Evolutionary conservation across 2,888 invertebrate genomes (phyloP).

Genomic region (Hypercompe scribonia): DNA sequence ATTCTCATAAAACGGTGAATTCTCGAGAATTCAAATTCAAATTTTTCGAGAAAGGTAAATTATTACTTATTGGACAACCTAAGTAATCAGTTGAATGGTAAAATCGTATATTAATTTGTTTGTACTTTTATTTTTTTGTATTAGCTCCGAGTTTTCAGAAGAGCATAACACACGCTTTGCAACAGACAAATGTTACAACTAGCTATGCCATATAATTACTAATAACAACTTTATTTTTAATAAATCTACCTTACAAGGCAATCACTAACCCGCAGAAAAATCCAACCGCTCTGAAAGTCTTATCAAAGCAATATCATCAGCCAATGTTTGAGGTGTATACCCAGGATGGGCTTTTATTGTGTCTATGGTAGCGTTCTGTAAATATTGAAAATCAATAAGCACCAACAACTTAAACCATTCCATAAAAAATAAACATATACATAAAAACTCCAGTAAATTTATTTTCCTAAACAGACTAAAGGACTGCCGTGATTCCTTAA

Average conservation of each 20-base stretch:
- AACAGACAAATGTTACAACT: background rate
- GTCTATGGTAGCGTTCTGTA: slow-evolving; percentile 79
- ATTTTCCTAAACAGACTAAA: too few relatives aligned
- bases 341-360: slow-evolving; percentile 81
- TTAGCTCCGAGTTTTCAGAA: background rate
- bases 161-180: background rate
- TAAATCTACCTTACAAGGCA: too few relatives aligned
- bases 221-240: background rate
- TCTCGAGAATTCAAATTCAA: too few relatives aligned
- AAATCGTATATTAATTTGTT: background rate
- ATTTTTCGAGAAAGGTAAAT: background rate
- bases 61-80: background rate
- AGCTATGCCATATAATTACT: background rate
- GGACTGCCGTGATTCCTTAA: too few relatives aligned
- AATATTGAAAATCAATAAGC: slow-evolving; percentile 24
- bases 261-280: slow-evolving; percentile 68
- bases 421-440: too few relatives aligned
- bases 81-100: too few relatives aligned
- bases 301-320: slow-evolving; percentile 88
- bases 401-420: background rate
- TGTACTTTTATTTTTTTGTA: background rate
- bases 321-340: slow-evolving; percentile 70
- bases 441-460: too few relatives aligned
- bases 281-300: slow-evolving; percentile 80
- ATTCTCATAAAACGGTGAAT: background rate